phyloP scores from a whole-genome alignment of 2,113 vertebrate species.

The Polypterus bichir region DNA sequence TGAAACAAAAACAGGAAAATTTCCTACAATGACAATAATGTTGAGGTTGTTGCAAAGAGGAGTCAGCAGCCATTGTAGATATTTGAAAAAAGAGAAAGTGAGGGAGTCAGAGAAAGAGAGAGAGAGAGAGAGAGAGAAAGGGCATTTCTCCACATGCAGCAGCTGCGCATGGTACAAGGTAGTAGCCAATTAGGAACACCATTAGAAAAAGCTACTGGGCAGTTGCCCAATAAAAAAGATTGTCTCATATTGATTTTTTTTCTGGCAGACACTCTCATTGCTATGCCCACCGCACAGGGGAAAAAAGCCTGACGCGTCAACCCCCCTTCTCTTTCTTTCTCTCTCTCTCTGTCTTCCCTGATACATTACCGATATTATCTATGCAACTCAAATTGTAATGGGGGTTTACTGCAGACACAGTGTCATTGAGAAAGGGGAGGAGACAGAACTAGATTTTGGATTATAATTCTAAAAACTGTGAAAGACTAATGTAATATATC shows the following conservation, averaged over 20 bases:
- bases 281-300: conserved; percentile 41
- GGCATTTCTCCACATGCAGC: conserved; percentile 49
- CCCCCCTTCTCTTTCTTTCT: conserved; percentile 8
- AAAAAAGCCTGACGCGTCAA: conserved; percentile 21
- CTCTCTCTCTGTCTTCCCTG: neutral
- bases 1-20: conserved; percentile 4
- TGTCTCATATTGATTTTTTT: conserved; percentile 22
- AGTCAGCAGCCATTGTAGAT: conserved; percentile 5
- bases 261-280: conserved; percentile 40
- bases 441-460: neutral
- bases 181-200: conserved; percentile 44
- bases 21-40: conserved; percentile 17
- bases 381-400: conserved; percentile 6
- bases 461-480: too few species aligned
- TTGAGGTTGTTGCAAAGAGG: neutral
- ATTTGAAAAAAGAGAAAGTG: conserved; percentile 17
- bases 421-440: conserved; percentile 1
- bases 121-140: conserved; percentile 42
- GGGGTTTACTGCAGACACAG: neutral
- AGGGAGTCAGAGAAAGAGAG: conserved; percentile 35
- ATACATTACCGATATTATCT: conserved; percentile 8
- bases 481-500: too few species aligned
- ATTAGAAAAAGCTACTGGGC: conserved; percentile 31
- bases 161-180: conserved; percentile 42
- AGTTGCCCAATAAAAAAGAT: conserved; percentile 22